These are phyloP conservation scores for Myanophis thanlyinensis DNA, from an alignment of 2,113 vertebrate species.

Conservation along the genomic window DNA sequence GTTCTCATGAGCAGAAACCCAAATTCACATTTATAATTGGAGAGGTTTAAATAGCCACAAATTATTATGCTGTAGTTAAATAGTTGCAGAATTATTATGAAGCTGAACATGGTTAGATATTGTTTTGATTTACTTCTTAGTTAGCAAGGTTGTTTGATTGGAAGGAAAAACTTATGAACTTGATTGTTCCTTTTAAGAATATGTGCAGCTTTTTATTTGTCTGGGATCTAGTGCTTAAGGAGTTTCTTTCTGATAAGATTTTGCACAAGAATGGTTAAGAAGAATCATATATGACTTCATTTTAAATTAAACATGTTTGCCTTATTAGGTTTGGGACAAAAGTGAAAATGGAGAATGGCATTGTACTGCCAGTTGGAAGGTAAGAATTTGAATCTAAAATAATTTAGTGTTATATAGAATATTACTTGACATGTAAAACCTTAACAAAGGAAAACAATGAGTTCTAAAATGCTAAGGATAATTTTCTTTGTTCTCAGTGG, in stretches of 20 bases:
- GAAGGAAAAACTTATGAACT: background rate
- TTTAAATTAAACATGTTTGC: slow-evolving; percentile 18
- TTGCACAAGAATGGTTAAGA: background rate
- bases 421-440: background rate
- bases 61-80: background rate
- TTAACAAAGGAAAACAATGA: background rate
- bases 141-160: background rate
- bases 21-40: background rate
- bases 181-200: background rate
- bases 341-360: slow-evolving; percentile 95
- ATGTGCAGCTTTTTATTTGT: background rate
- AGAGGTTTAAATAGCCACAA: background rate
- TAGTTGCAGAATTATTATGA: background rate
- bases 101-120: background rate
- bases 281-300: background rate
- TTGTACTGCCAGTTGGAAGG: slow-evolving; percentile 99
- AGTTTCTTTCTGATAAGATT: background rate
- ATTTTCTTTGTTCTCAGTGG: background rate
- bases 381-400: slow-evolving; percentile 47
- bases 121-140: background rate
- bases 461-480: background rate
- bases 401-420: background rate
- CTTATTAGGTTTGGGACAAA: slow-evolving; percentile 93
- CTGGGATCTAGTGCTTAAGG: background rate
- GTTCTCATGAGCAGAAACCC: background rate